Conservation (phyloP, 2,888 invertebrate genomes). For the Hemaris fuciformis region DNA sequence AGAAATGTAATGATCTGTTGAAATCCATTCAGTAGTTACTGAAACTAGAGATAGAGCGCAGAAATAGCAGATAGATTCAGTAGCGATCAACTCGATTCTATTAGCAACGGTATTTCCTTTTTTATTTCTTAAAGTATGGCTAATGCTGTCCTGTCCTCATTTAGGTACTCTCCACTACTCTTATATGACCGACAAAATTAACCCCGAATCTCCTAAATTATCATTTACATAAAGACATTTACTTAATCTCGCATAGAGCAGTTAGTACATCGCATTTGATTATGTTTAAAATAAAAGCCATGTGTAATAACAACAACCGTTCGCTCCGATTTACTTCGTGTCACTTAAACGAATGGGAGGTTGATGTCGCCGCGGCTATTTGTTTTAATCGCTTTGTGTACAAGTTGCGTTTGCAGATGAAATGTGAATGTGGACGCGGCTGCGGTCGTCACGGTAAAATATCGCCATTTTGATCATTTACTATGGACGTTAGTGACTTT, state of each 20-base stretch:
- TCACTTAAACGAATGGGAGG: constrained; percentile 20
- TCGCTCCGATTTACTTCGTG: constrained; percentile 30
- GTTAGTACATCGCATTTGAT: neutral
- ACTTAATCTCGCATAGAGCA: constrained; percentile 13
- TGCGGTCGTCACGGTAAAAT: constrained; percentile 58
- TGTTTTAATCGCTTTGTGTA: constrained; percentile 59
- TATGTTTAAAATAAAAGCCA: neutral
- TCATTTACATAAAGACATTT: too few relatives aligned
- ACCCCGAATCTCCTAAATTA: too few relatives aligned
- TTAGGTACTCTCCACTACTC: too few relatives aligned
- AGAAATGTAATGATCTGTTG: too few relatives aligned
- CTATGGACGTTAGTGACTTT: constrained; percentile 33
- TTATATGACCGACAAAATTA: too few relatives aligned
- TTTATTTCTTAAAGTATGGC: too few relatives aligned
- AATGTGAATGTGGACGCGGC: constrained; percentile 57
- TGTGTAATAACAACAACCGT: neutral
- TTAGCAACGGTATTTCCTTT: too few relatives aligned
- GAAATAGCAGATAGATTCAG: too few relatives aligned
- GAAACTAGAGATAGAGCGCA: too few relatives aligned
- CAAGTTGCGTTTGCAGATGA: constrained; percentile 56
- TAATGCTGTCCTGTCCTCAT: too few relatives aligned
- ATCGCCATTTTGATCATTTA: constrained; percentile 43
- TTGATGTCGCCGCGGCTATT: constrained; percentile 64
- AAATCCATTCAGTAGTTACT: too few relatives aligned
- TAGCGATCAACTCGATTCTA: too few relatives aligned